Percentiles rank a stretch among this genome's conserved stretches.
These are phyloP conservation scores for Agrilus mali DNA, from an alignment of 2,888 invertebrate genomes.

Conservation along the genomic window DNA sequence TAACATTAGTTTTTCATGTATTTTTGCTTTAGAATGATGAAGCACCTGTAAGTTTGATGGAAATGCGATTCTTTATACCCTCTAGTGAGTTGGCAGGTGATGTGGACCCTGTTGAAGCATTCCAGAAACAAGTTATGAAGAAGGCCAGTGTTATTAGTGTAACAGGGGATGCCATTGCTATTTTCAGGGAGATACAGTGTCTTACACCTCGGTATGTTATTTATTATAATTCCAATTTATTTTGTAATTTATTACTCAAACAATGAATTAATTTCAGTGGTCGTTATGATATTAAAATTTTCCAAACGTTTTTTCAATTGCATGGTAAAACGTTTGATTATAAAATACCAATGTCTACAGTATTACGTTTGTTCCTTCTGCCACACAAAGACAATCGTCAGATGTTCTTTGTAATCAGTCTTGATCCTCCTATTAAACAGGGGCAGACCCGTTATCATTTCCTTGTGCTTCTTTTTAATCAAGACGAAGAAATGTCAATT, in stretches of 20 bases:
- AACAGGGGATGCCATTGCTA: slow-evolving; percentile 94
- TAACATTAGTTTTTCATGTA: slow-evolving; percentile 1
- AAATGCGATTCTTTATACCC: slow-evolving; percentile 97
- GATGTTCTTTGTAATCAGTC: slow-evolving; percentile 94
- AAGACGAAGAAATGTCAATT: slow-evolving; percentile 86
- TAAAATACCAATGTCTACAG: slow-evolving; percentile 97
- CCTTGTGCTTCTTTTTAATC: slow-evolving; percentile 83
- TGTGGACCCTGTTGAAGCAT: slow-evolving; percentile 89
- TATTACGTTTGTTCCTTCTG: slow-evolving; percentile 82
- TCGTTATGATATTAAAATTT: slow-evolving; percentile 93
- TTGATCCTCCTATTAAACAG: slow-evolving; percentile 98
- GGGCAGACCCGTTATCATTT: slow-evolving; percentile 98
- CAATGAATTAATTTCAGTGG: slow-evolving; percentile 59
- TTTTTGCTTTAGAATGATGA: slow-evolving; percentile 75
- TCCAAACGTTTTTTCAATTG: slow-evolving; percentile 80
- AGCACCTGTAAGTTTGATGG: slow-evolving; percentile 90
- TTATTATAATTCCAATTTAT: not conserved
- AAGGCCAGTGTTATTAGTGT: slow-evolving; percentile 97
- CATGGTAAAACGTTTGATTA: slow-evolving; percentile 99
- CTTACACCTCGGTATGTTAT: slow-evolving; percentile 85
- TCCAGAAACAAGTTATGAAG: slow-evolving; percentile 91
- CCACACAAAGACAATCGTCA: slow-evolving; percentile 97
- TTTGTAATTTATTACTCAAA: slow-evolving; percentile 1
- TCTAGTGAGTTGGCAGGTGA: slow-evolving; percentile 76
- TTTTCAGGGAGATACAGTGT: slow-evolving; percentile 93